phyloP scores from a whole-genome alignment of 1,140 invertebrate species.

The Penaeus chinensis region DNA sequence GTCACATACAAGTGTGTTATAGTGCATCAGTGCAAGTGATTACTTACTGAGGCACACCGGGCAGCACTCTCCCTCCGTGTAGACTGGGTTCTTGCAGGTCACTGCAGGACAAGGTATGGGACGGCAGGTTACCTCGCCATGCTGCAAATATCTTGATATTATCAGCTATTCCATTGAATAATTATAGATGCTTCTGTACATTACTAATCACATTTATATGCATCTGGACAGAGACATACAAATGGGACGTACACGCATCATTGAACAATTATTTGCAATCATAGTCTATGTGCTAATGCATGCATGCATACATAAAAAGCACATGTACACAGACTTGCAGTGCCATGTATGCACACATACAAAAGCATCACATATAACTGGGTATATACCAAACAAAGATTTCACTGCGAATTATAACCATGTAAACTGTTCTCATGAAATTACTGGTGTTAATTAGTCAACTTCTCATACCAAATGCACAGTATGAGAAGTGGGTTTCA shows the following conservation, averaged over 20 bases:
- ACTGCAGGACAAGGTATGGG: conserved; percentile 83
- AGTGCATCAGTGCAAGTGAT: not conserved
- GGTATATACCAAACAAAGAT: not conserved
- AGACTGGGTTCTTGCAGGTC: conserved; percentile 77
- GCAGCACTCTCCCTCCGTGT: conserved; percentile 77
- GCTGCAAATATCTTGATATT: conserved; percentile 69
- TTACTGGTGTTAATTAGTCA: too few relatives aligned
- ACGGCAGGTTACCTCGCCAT: conserved; percentile 91
- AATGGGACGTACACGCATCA: not conserved
- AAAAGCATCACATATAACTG: conserved; percentile 1
- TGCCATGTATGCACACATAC: conserved; percentile 12
- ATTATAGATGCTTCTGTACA: too few relatives aligned
- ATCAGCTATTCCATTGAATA: too few relatives aligned
- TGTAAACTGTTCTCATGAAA: too few relatives aligned
- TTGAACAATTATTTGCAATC: not conserved
- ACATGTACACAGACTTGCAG: not conserved
- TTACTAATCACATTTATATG: not conserved
- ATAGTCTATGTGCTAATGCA: not conserved
- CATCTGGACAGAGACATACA: not conserved
- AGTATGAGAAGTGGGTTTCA: too few relatives aligned
- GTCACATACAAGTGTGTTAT: too few relatives aligned
- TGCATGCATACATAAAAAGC: not conserved
- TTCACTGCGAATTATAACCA: too few relatives aligned
- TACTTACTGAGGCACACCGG: conserved; percentile 72
- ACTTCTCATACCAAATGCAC: too few relatives aligned